Evolutionary conservation across 2,888 invertebrate genomes (phyloP), one percentile per base, ranked within the genome.

Genomic region (Aradus depressus): DNA sequence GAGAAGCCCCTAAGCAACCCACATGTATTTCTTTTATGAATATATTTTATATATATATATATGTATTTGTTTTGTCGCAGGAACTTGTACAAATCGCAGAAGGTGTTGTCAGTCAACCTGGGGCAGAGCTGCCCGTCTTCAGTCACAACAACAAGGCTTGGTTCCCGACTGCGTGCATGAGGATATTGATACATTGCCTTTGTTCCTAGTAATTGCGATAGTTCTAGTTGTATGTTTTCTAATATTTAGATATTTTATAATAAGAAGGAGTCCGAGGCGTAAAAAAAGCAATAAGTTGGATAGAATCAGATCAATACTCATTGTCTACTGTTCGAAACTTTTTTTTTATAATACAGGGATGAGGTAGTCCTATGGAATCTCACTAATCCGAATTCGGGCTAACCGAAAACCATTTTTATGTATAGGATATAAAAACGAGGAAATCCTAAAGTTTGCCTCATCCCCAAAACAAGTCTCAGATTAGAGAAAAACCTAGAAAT

Each of bases 1-100:
- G n/a, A n/a, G n/a, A n/a, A n/a, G n/a, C n/a, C n/a, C n/a, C n/a
- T n/a, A n/a, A n/a, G n/a, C n/a, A n/a, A n/a, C n/a, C n/a, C n/a
- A n/a, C n/a, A n/a, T n/a, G n/a, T n/a, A n/a, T n/a, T n/a, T n/a
- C n/a, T n/a, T n/a, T n/a, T n/a, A n/a, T n/a, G n/a, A n/a, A n/a
- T n/a, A n/a, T n/a, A n/a, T n/a, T n/a, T n/a, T n/a, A n/a, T n/a
- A n/a, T n/a, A n/a, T n/a, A n/a, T n/a, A n/a, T 32, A 10, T 28
- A 34, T 26, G 38, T 22, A 41, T 14, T 18, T 31, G 18, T 39
- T 50, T 49, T 54, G 23, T 68, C 68, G 44, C 65, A 81, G 82
- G 43, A 82, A 84, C 61, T 73, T 86, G 26, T 81, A 84, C 64
- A 84, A 84, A 57, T 77, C 84, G 1, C 85, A 86, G 60, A 84